These are phyloP conservation scores for Aporrectodea caliginosa DNA, from an alignment of 1,140 invertebrate genomes.

Conservation along the genomic window DNA sequence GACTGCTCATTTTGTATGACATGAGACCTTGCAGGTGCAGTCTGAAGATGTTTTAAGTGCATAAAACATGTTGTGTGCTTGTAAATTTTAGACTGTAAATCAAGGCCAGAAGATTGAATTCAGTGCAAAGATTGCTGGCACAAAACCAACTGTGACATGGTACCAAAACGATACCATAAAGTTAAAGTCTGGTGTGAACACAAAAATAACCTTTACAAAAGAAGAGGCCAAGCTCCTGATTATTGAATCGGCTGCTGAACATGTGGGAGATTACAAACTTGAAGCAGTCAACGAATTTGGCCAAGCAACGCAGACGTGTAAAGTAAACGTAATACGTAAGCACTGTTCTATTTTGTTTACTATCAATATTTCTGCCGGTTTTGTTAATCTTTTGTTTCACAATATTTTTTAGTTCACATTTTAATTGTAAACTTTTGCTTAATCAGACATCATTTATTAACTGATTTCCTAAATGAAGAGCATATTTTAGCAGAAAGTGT, in stretches of 20 bases:
- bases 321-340: conserved; percentile 50
- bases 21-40: too few species aligned
- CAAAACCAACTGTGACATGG: conserved; percentile 49
- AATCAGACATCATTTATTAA: too few species aligned
- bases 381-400: not conserved
- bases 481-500: too few species aligned
- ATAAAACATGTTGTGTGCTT: too few species aligned
- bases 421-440: too few species aligned
- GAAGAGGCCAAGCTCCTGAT: conserved; percentile 68
- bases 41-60: too few species aligned
- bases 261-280: conserved; percentile 89
- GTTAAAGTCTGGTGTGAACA: conserved; percentile 32
- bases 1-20: too few species aligned
- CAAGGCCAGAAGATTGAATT: conserved; percentile 48
- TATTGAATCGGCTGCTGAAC: conserved; percentile 86
- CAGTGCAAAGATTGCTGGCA: conserved; percentile 50
- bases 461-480: too few species aligned
- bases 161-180: conserved; percentile 43
- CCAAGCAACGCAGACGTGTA: conserved; percentile 60
- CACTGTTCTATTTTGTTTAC: not conserved
- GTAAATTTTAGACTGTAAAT: conserved; percentile 44
- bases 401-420: conserved; percentile 13
- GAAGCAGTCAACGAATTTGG: conserved; percentile 84
- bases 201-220: conserved; percentile 12
- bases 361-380: not conserved